phyloP scores from a whole-genome alignment of 1,140 invertebrate species.

The Drosophila insularis region DNA sequence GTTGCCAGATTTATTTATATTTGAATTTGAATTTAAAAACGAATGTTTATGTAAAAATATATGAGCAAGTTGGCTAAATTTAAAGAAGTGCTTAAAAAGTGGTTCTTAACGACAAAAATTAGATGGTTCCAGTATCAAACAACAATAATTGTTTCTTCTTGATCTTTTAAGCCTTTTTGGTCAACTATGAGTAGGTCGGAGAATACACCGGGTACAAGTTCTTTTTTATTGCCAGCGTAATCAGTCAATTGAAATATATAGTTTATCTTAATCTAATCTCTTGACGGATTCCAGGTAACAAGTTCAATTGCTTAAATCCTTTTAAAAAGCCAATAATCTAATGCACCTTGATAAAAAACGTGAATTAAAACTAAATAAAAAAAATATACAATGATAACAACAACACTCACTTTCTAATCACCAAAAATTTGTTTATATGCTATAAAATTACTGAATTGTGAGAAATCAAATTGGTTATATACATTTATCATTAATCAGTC shows the following conservation, averaged over 20 bases:
- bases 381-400: no score
- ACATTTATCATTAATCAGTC: no score
- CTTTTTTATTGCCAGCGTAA: not conserved
- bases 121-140: not conserved
- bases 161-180: not conserved
- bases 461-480: not conserved
- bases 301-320: not conserved
- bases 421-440: not conserved
- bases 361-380: no score
- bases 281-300: not conserved
- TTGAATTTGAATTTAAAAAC: not conserved
- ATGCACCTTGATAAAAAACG: no score
- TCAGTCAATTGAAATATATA: not conserved
- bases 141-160: not conserved
- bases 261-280: constrained; percentile 5
- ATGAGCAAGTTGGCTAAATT: no score
- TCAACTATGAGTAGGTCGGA: not conserved
- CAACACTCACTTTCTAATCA: not conserved
- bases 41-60: no score
- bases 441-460: not conserved
- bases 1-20: not conserved
- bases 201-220: not conserved
- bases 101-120: not conserved
- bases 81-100: no score
- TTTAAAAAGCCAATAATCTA: not conserved